Percentiles rank a stretch among this genome's conserved stretches.
phyloP scores from a whole-genome alignment of 2,888 invertebrate genomes.

The Onthophagus sagittarius region DNA sequence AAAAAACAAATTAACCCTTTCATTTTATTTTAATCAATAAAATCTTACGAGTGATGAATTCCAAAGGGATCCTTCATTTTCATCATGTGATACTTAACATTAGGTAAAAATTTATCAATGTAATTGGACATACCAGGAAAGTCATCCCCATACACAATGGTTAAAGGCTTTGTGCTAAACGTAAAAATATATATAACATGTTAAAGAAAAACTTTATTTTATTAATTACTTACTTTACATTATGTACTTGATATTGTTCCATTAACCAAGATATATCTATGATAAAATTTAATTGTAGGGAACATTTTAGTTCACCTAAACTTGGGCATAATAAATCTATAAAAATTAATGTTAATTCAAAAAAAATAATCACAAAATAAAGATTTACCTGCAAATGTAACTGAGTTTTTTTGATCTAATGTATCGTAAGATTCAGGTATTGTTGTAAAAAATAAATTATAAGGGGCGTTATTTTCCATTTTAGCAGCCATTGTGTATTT shows the following conservation, averaged over 20 bases:
- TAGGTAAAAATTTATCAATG: constrained; percentile 55
- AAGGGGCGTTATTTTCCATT: constrained; percentile 65
- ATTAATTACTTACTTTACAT: background rate
- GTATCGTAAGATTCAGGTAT: constrained; percentile 63
- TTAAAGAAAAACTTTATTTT: background rate
- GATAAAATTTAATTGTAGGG: constrained; percentile 91
- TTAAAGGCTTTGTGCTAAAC: constrained; percentile 62
- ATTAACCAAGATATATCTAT: constrained; percentile 86
- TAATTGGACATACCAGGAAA: constrained; percentile 48
- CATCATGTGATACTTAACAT: constrained; percentile 64
- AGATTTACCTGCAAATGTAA: constrained; percentile 62
- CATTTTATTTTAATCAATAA: constrained; percentile 19
- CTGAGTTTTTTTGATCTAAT: constrained; percentile 60
- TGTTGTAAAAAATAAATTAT: constrained; percentile 71
- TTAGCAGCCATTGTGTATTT: constrained; percentile 62
- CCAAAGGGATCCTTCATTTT: constrained; percentile 76
- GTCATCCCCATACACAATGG: constrained; percentile 76
- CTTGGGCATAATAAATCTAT: constrained; percentile 74
- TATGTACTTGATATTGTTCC: constrained; percentile 67
- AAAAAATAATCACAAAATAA: constrained; percentile 8
- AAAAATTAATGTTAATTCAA: constrained; percentile 21
- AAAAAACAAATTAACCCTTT: no score
- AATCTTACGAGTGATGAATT: constrained; percentile 76
- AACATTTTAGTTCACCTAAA: constrained; percentile 68
- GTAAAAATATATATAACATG: constrained; percentile 3